A percentile compares a stretch with the other conserved stretches of the same genome.
phyloP scores from a whole-genome alignment of 2,113 vertebrate genomes.

The Cryptoleucopteryx plumbea region DNA sequence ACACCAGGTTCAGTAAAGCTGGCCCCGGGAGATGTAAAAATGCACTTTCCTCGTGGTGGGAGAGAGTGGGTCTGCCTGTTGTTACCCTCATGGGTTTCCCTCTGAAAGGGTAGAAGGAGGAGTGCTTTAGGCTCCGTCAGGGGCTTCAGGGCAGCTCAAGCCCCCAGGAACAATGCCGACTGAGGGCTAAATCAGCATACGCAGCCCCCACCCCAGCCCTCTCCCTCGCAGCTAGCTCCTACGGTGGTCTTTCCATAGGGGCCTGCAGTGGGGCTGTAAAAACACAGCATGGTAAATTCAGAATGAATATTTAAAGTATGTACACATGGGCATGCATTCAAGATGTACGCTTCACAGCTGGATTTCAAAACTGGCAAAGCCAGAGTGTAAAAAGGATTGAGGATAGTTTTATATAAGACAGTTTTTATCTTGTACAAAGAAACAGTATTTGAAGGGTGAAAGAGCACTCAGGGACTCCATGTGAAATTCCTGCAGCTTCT shows the following conservation, averaged over 20 bases:
- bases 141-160: neutral
- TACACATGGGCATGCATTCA: neutral
- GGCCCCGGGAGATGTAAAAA: neutral
- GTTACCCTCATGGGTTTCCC: neutral
- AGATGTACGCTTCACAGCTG: neutral
- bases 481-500: neutral
- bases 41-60: neutral
- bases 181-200: neutral
- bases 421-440: neutral
- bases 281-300: neutral
- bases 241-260: neutral
- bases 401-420: neutral
- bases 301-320: neutral
- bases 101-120: neutral
- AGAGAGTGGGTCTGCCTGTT: neutral
- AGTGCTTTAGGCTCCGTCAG: neutral
- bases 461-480: neutral
- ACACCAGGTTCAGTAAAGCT: neutral
- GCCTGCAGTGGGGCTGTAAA: neutral
- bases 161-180: neutral
- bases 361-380: neutral
- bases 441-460: neutral
- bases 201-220: neutral
- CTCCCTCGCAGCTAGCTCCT: neutral
- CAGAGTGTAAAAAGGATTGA: neutral